Evolutionary conservation across 2,113 vertebrate species (phyloP).

Genomic region (Hippopotamus amphibius): DNA sequence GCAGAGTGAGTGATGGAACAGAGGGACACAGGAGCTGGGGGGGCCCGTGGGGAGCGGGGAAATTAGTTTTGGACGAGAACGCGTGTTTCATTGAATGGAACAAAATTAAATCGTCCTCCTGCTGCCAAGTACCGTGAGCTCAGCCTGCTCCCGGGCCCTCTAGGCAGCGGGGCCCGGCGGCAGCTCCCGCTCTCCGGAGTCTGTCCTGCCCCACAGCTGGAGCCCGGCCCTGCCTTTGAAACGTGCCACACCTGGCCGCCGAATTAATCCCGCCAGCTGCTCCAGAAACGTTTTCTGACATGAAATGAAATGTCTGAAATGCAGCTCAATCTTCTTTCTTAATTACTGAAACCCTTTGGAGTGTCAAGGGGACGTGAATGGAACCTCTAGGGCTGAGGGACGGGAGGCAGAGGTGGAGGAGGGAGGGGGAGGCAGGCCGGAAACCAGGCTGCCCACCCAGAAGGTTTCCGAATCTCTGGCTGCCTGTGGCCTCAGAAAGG

Average conservation of each 20-base stretch:
- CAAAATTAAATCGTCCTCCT: conserved; percentile 66
- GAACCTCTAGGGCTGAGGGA: neutral
- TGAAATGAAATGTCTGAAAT: conserved; percentile 18
- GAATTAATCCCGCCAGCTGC: neutral
- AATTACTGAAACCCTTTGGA: conserved; percentile 34
- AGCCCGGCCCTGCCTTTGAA: neutral
- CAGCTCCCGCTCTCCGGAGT: fast-evolving
- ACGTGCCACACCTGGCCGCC: neutral
- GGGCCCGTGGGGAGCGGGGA: neutral
- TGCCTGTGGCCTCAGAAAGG: neutral
- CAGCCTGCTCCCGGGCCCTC: neutral
- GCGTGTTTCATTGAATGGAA: conserved; percentile 45
- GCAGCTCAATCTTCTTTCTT: conserved; percentile 17
- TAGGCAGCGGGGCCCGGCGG: neutral
- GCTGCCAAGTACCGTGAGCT: conserved; percentile 38
- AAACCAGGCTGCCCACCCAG: fast-evolving
- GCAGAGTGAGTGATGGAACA: neutral
- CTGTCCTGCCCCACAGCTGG: conserved; percentile 14
- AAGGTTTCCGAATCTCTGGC: neutral
- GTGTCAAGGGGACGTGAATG: neutral
- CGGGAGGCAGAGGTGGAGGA: neutral
- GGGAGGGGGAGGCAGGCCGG: neutral
- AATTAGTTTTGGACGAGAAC: conserved; percentile 62
- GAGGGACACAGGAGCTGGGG: neutral
- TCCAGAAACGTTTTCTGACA: neutral